Evolutionary conservation across 1,140 invertebrate species (phyloP).

Genomic region (Hyposmocoma kahamanoa): DNA sequence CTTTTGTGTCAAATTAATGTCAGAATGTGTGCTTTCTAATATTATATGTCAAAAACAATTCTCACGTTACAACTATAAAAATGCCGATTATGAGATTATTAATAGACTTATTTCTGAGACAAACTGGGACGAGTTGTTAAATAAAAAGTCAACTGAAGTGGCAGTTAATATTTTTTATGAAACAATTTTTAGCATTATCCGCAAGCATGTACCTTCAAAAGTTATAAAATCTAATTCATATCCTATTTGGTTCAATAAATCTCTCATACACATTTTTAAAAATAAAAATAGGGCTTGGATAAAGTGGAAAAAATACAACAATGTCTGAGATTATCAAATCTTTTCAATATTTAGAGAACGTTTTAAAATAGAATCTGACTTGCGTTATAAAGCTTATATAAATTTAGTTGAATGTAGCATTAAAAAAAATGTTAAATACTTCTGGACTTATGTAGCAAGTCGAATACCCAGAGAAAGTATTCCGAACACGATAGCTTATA

Average conservation of each 20-base stretch:
- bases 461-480: conserved; percentile 1
- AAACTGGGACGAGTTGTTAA: too few species aligned
- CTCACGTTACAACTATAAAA: too few species aligned
- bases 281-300: conserved; percentile 6
- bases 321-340: conserved; percentile 7
- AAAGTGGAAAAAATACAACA: conserved; percentile 10
- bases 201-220: neutral
- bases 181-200: neutral
- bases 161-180: neutral
- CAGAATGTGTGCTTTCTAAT: neutral
- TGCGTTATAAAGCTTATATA: conserved; percentile 2
- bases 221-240: neutral
- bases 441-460: conserved; percentile 6
- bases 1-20: neutral
- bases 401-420: conserved; percentile 4
- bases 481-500: conserved; percentile 1
- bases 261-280: conserved; percentile 7
- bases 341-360: conserved; percentile 9
- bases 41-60: neutral
- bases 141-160: too few species aligned
- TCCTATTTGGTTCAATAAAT: conserved; percentile 2
- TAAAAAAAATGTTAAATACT: conserved; percentile 4
- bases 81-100: too few species aligned
- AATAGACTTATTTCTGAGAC: too few species aligned
- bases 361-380: conserved; percentile 5